Conservation (phyloP, 2,797 vertebrate species). For the Sardinella longiceps region DNA sequence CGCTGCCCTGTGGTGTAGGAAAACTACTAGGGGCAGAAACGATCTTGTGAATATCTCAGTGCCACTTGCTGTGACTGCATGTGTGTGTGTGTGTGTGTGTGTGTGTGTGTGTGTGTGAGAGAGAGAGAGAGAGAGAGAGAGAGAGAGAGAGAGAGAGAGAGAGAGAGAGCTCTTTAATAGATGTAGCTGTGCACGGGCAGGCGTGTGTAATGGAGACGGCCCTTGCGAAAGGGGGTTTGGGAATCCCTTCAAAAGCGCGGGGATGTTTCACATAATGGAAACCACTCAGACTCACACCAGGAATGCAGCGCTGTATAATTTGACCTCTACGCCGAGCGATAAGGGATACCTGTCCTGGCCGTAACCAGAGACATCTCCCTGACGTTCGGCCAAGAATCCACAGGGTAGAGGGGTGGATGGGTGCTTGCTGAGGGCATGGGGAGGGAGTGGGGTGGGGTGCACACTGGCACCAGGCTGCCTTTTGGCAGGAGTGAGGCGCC, state of each 20-base stretch:
- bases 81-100: slow-evolving; percentile 41
- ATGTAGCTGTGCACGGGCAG: slow-evolving; percentile 35
- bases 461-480: background rate
- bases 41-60: slow-evolving; percentile 31
- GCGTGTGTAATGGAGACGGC: slow-evolving; percentile 41
- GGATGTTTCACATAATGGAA: slow-evolving; percentile 57
- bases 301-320: slow-evolving; percentile 65
- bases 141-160: no score
- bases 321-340: slow-evolving; percentile 62
- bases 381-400: slow-evolving; percentile 61
- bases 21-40: slow-evolving; percentile 56
- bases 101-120: background rate
- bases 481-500: slow-evolving; percentile 4
- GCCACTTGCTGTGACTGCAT: slow-evolving; percentile 33
- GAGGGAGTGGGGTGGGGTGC: background rate
- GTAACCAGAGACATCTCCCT: slow-evolving; percentile 71
- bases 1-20: slow-evolving; percentile 49
- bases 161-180: slow-evolving; percentile 41
- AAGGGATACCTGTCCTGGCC: slow-evolving; percentile 61
- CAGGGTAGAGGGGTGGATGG: slow-evolving; percentile 45
- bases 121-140: no score
- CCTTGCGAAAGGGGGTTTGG: slow-evolving; percentile 44
- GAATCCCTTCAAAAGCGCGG: slow-evolving; percentile 41
- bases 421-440: background rate
- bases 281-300: slow-evolving; percentile 57